phyloP scores from a whole-genome alignment of 2,113 vertebrate species.

The Morphnarchus princeps region DNA sequence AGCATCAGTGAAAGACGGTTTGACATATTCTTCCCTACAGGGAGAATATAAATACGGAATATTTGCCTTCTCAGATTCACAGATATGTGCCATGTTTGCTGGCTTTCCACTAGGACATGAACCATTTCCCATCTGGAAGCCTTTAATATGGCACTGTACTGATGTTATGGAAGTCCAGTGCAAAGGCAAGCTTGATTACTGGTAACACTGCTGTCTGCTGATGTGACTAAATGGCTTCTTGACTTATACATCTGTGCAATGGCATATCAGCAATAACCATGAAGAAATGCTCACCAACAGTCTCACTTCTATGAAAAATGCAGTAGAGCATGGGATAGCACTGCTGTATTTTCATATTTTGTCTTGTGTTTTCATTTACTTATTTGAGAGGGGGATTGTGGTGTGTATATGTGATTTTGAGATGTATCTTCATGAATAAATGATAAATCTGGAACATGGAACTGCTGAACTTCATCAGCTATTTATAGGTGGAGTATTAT shows the following conservation, averaged over 20 bases:
- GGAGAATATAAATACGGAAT: not conserved
- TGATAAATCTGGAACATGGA: not conserved
- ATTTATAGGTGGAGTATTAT: not conserved
- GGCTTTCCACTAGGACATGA: not conserved
- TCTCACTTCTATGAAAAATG: not conserved
- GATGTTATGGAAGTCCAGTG: not conserved
- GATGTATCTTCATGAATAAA: not conserved
- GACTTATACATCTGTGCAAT: not conserved
- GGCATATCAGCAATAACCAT: not conserved
- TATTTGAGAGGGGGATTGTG: not conserved
- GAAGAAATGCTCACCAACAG: not conserved
- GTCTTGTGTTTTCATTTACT: not conserved
- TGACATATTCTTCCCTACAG: not conserved
- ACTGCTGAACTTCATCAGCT: not conserved
- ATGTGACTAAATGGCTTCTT: not conserved
- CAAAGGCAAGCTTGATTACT: not conserved
- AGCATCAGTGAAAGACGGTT: not conserved
- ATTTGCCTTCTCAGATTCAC: not conserved
- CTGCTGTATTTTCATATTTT: not conserved
- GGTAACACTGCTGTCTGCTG: not conserved
- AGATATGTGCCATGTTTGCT: not conserved
- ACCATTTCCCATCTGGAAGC: not conserved
- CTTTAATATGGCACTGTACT: not conserved
- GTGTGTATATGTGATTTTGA: not conserved
- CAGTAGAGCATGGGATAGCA: not conserved